Base-by-base conservation (phyloP, 2,797 vertebrate genomes). In the Malacoctenus gilli region DNA sequence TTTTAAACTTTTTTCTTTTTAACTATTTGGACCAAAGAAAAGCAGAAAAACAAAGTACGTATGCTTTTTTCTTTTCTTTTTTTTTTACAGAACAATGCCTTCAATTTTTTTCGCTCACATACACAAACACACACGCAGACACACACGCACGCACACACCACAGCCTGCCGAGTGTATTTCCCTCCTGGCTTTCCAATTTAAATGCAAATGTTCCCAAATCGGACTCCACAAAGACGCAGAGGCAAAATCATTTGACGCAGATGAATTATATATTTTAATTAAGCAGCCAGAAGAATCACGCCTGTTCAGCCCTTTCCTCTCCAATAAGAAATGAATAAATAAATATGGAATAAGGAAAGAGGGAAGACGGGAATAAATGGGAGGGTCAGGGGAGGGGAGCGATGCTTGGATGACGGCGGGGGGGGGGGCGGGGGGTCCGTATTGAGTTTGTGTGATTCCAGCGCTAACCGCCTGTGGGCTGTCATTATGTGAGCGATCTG, bases 181-280 rank as follows among this genome's bases (percentile, higher is more conserved):
- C 83, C 79, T 83, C 67, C 68, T 75, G 80, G 88, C 82, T 89
- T 91, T 91, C 85, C 89, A 90, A 92, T 93, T 91, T 92, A 93
- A 91, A 92, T 92, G 90, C 91, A 89, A 92, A 92, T 92, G 84
- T 87, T 83, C 87, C 80, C 70, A 87, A 89, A 89, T 84, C 73
- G 86, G 83, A 87, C 89, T 89, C 82, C 73, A 76, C 78, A 86
- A 89, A 85, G 70, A 87, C 64, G 80, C 73, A 70, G 76, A 82
- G 75, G 84, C 79, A 79, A 84, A 91, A 87, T 87, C 77, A 86
- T 88, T 88, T 78, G 72, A 84, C 68, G 66, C 75, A 19, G 52
- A 90, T 91, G 87, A 92, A 91, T 91, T 90, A 90, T 90, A 92
- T 90, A 92, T 92, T 93, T 91, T 91, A 92, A 93, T 92, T 91